Evolutionary conservation across 2,797 vertebrate species (phyloP).

Genomic region (Pempheris klunzingeri): DNA sequence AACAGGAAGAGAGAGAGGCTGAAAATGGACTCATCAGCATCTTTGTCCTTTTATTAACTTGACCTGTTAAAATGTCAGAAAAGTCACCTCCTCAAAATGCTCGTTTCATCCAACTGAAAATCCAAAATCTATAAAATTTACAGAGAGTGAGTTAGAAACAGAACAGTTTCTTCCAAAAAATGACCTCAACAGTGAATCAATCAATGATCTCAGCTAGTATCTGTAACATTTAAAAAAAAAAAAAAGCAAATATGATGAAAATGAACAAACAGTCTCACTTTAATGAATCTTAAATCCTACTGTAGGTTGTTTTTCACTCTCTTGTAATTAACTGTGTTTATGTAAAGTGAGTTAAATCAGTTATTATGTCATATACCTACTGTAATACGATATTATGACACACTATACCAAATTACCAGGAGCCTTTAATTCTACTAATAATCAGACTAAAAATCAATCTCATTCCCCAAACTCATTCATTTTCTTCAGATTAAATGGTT

Average conservation of each 20-base stretch:
- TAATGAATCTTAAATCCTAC: background rate
- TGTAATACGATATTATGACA: background rate
- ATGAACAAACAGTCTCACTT: no score
- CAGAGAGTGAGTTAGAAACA: no score
- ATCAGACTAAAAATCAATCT: background rate
- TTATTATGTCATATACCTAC: background rate
- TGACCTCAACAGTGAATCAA: background rate
- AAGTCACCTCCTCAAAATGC: background rate
- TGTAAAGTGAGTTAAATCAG: background rate
- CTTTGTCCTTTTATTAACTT: background rate
- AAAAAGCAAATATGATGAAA: background rate
- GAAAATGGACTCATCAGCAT: conserved; percentile 1
- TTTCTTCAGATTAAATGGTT: background rate
- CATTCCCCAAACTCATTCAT: no score
- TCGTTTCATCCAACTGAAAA: background rate
- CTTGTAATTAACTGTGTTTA: background rate
- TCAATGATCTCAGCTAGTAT: background rate
- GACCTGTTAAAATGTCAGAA: background rate
- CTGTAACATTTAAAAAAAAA: background rate
- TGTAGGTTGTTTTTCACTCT: background rate
- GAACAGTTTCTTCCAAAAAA: background rate
- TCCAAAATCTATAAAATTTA: background rate
- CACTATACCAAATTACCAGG: no score
- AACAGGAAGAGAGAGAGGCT: conserved; percentile 38
- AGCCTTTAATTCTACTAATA: background rate